Evolutionary conservation across 2,888 invertebrate genomes (phyloP), one percentile per base, ranked within the genome.

Genomic region (Patella caerulea): DNA sequence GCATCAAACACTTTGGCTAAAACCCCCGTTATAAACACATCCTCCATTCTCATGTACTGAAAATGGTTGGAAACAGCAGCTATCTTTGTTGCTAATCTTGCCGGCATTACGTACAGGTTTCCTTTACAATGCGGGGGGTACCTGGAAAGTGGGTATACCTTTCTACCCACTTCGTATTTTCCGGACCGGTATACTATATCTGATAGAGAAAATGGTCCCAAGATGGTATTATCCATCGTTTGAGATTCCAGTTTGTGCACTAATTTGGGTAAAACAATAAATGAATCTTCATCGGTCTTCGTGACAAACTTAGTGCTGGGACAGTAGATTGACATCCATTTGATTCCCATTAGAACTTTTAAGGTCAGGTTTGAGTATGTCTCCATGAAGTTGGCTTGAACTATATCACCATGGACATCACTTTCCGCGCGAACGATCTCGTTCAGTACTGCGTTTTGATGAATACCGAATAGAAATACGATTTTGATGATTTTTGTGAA

Each of bases 11-110:
- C 77, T 76, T 83, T 83, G 0, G 84, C 83, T 12, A 88, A 77
- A 69, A 85, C 83, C 1, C 88, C 88, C 3, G 88, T 87, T 5
- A 88, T 83, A 69, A 84, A 87, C 17, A 82, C 88, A 54, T 88
- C 88, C 72, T 88, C 88, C 54, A 87, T 83, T 11, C 83, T 82
- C 19, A 87, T 74, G 65, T 85, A 84, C 2, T 86, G 87, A 74
- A 86, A 74, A 69, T 85, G 83, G 71, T 86, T 84, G 0, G 86
- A 83, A 11, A 81, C 74, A 54, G 76, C 81, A 59, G 84, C 80
- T 65, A 87, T 77, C 14, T 82, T 70, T 15, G 81, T 71, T 4
- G 82, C 78, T 11, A 86, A 79, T 11, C 83, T 81, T 45, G 83
- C 80, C n/a, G 87, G 86, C 29, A 87, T 79, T 24, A 85, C 83